Conservation (phyloP, 2,113 vertebrate species). For the Hyperoodon ampullatus region DNA sequence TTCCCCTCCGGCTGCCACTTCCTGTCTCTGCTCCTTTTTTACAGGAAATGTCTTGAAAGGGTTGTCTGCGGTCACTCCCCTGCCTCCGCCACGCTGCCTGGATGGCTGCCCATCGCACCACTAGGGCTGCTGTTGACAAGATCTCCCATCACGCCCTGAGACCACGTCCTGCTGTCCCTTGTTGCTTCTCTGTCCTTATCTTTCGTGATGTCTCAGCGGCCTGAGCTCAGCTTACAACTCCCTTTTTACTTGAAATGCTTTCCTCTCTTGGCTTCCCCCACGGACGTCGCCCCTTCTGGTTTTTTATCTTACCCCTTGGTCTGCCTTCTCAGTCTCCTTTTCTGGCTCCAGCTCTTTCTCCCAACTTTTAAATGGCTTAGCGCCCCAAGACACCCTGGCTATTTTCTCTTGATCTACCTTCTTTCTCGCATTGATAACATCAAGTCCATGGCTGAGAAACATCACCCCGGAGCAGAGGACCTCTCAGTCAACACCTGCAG, state of each 20-base stretch:
- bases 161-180: neutral
- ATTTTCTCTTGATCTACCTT: neutral
- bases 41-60: neutral
- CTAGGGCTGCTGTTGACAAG: neutral
- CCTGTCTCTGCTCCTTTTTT: neutral
- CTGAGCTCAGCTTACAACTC: neutral
- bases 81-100: fast-evolving
- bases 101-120: fast-evolving
- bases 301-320: neutral
- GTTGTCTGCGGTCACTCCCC: neutral
- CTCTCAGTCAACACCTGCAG: neutral
- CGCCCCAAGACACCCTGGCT: neutral
- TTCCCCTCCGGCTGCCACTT: neutral
- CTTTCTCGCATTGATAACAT: neutral
- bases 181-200: neutral
- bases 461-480: no score
- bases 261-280: neutral
- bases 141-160: neutral
- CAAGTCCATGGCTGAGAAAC: neutral
- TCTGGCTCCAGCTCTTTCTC: neutral
- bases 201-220: neutral
- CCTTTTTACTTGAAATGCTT: neutral
- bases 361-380: neutral
- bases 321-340: neutral
- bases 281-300: neutral